A percentile compares a stretch with the other conserved stretches of the same genome.
These are phyloP conservation scores for Halesus radiatus DNA, from an alignment of 1,140 invertebrate species.

Conservation along the genomic window DNA sequence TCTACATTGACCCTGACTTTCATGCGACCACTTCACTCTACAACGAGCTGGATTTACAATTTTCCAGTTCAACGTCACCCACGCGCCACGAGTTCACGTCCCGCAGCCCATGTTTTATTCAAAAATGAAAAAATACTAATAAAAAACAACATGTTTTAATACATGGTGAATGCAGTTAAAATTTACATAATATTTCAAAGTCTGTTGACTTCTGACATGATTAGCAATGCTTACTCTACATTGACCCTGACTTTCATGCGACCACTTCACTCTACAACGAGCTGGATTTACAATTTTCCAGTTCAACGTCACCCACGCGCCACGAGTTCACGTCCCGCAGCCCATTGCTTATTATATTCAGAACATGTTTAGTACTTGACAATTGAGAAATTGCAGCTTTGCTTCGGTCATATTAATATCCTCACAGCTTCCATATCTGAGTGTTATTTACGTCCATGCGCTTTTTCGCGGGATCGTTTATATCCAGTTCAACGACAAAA, in stretches of 20 bases:
- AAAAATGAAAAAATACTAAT: no score
- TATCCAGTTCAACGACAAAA: no score
- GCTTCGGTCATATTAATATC: constrained; percentile 12
- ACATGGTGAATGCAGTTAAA: no score
- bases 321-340: neutral
- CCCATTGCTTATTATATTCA: constrained; percentile 22
- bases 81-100: neutral
- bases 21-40: neutral
- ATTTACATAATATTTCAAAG: no score
- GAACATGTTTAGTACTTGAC: constrained; percentile 12
- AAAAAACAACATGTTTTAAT: no score
- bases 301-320: constrained; percentile 1
- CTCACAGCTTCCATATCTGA: neutral
- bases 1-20: no score
- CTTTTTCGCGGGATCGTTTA: constrained; percentile 2
- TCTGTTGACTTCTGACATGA: no score
- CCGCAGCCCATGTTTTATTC: neutral
- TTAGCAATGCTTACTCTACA: no score
- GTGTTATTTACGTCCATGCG: neutral
- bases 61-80: neutral
- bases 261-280: neutral
- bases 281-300: constrained; percentile 2
- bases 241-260: neutral
- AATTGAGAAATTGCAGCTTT: constrained; percentile 25
- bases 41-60: constrained; percentile 7